Evolutionary conservation across 1,140 invertebrate genomes (phyloP).

Genomic region (Phthorimaea operculella): DNA sequence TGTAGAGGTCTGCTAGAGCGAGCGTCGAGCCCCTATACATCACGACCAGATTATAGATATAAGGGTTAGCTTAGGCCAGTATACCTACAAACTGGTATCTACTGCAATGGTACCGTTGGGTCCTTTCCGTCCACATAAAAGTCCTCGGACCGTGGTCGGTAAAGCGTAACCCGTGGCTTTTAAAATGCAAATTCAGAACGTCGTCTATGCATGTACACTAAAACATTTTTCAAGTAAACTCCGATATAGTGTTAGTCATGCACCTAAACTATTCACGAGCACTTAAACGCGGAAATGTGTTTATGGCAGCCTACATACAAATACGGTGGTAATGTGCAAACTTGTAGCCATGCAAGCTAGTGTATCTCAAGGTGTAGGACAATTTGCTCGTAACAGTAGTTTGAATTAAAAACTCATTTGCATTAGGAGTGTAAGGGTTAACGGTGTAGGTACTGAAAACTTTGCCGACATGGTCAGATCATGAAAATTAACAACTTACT

Average conservation of each 20-base stretch:
- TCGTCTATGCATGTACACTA: background rate
- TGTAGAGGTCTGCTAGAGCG: too few relatives aligned
- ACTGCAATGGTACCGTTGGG: background rate
- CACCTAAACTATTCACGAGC: background rate
- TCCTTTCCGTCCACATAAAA: background rate
- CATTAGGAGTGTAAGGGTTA: too few relatives aligned
- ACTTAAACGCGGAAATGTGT: slow-evolving; percentile 1
- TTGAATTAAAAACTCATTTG: too few relatives aligned
- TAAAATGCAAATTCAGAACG: slow-evolving; percentile 19
- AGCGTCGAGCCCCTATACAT: too few relatives aligned
- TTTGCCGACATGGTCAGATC: too few relatives aligned
- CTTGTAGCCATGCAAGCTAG: background rate
- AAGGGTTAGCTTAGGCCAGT: background rate
- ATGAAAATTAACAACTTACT: too few relatives aligned
- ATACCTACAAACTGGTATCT: background rate
- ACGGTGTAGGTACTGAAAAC: too few relatives aligned
- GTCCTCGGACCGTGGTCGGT: slow-evolving; percentile 10
- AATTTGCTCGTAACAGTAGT: too few relatives aligned
- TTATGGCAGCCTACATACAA: background rate
- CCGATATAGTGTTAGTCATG: background rate
- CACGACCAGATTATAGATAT: too few relatives aligned
- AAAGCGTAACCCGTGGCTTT: slow-evolving; percentile 18
- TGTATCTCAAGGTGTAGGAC: too few relatives aligned
- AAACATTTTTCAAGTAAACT: slow-evolving; percentile 4
- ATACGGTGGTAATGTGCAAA: background rate